Evolutionary conservation across 2,797 vertebrate species (phyloP).

Genomic region (Xiphorhynchus erythropygius): DNA sequence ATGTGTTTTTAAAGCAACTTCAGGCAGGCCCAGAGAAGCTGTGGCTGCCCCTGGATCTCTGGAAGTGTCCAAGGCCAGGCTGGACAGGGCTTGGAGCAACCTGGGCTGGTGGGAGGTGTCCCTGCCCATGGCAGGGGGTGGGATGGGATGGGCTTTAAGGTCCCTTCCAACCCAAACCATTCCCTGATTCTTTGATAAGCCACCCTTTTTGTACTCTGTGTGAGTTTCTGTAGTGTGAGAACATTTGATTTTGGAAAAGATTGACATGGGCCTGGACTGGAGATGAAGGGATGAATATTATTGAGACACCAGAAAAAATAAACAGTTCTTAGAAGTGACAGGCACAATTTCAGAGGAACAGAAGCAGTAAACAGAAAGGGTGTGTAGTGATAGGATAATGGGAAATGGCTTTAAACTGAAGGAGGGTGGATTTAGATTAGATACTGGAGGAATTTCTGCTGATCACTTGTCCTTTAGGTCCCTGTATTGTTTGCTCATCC

Average conservation of each 20-base stretch:
- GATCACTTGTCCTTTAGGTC: background rate
- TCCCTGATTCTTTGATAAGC: background rate
- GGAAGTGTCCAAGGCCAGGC: background rate
- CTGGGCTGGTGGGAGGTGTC: accelerated
- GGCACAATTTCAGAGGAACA: background rate
- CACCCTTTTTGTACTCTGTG: background rate
- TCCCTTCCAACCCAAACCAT: background rate
- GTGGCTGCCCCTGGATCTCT: background rate
- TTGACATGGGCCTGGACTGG: background rate
- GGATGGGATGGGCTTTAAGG: background rate
- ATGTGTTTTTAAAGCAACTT: background rate
- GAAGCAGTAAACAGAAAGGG: background rate
- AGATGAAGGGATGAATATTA: background rate
- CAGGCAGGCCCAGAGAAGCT: background rate
- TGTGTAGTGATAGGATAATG: background rate
- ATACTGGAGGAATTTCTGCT: background rate
- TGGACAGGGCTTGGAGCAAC: background rate
- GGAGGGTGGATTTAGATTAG: background rate
- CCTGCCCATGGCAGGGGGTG: background rate
- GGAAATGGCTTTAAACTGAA: background rate
- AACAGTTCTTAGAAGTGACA: background rate
- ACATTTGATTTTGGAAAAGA: background rate
- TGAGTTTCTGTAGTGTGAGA: background rate
- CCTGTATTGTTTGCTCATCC: background rate
- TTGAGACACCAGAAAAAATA: background rate